Base-by-base conservation (phyloP, 1,140 invertebrate species). In the Polypedilum vanderplanki region DNA sequence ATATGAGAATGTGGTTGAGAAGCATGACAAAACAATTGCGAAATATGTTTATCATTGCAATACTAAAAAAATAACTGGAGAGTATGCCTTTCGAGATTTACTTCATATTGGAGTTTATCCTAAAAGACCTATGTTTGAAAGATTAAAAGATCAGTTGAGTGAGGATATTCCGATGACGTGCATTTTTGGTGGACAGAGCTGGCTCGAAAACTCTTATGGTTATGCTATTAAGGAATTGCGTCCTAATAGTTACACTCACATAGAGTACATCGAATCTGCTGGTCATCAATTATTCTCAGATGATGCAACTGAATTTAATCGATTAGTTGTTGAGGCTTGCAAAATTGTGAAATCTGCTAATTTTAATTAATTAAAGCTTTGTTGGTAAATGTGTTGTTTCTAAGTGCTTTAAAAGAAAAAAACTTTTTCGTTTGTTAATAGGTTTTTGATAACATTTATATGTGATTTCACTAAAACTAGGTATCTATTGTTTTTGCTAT, bases 61-160 rank as follows among this genome's bases (percentile, higher is more conserved):
- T 22, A 70, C 65, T 2, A 70, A 70, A 20, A 70, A 70, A 18
- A 70, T 20, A 70, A 70, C 65, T 20, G 77, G 77, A 70, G 77
- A 78, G 64, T 75, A 74, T 75, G 77, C 76, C 8, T 78, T 78
- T 73, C 76, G 76, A 57, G 75, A 74, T 2, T 41, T 78, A 75
- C 76, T 77, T 75, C 75, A 77, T 33, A 74, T 76, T 20, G 76
- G 75, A 70, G 77, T 76, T 3, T 78, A 77, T 74, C 77, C 77
- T 12, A 76, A 77, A 73, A 75, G 41, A 12, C 77, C 77, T 10
- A 73, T 77, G 8, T 73, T 76, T 17, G 65, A 74, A 7, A 73
- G 77, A 65, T 75, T 77, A 9, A 9, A 20, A 64, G 74, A 78
- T 73, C 76, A 76, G 9, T 74, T 77, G 17, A 64, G 75, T 41